Evolutionary conservation across 2,888 invertebrate genomes (phyloP).

Genomic region (Lydus trimaculatus): DNA sequence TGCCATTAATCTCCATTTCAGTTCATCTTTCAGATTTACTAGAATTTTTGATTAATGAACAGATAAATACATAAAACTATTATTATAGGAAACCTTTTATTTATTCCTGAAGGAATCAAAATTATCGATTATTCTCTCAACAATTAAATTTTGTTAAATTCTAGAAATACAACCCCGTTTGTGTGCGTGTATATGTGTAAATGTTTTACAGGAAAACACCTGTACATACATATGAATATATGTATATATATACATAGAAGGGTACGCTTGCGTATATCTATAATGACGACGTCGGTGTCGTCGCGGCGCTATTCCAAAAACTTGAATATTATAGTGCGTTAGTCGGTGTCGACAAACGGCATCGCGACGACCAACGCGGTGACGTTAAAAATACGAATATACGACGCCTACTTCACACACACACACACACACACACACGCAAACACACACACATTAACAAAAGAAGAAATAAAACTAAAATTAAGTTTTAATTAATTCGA

Average conservation of each 20-base stretch:
- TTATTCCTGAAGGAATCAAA: no score
- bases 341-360: constrained; percentile 3
- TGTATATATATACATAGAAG: background rate
- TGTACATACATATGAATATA: background rate
- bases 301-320: constrained; percentile 8
- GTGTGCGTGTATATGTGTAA: background rate
- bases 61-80: no score
- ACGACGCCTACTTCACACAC: background rate
- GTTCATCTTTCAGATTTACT: no score
- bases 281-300: background rate
- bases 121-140: no score
- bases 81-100: no score
- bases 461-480: background rate
- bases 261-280: background rate
- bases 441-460: background rate
- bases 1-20: no score
- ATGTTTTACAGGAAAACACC: background rate
- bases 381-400: background rate
- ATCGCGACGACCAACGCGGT: background rate
- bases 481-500: background rate
- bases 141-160: no score
- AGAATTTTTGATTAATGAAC: no score
- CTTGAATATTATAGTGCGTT: constrained; percentile 1
- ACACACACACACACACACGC: background rate
- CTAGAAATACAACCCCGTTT: background rate